Base-by-base conservation (phyloP, 53 echinoderm and acorn worm species). In the Holothuria leucospilota region DNA sequence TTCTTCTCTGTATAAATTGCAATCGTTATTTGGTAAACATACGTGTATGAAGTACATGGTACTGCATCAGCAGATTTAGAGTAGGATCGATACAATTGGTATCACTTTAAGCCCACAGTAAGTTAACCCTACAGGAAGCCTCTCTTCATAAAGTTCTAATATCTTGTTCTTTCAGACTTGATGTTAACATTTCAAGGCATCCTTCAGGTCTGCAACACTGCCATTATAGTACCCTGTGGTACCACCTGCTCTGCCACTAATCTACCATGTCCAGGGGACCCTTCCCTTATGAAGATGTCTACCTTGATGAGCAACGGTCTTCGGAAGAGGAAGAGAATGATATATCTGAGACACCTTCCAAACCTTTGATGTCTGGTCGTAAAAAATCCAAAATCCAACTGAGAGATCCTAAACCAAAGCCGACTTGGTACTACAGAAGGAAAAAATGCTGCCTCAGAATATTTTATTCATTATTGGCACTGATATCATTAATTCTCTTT, bases 351-450 rank as follows among this genome's bases (percentile, higher is more conserved):
- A 62, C 68, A 59, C 70, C 90, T 20, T 78, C 85, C 68, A 90
- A 90, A 84, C 94, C 96, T 28, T 89, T 96, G 38, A 96, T 96
- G 94, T 96, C 96, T 8, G 80, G 83, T 84, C 61, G 82, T 12
- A 88, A 78, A 61, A 88, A 84, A 18, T 42, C 61, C 53, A 91
- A 85, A 16, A 84, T 92, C 25, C 88, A 88, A 21, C 69, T 91
- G 29, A 87, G 90, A 21, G 87, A 87, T 16, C 91, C 93, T 18
- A 84, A 71, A 10, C 34, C 86, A 2, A 86, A 85, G 24, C 62
- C 88, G 8, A 86, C 85, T 13, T 88, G 82, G 27, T 87, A 95
- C 87, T 89, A 81, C 52, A 75, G 82, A 68, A 82, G 82, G 66
- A 93, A 96, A 73, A 89, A 89, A 67, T 91, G 89, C 24, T 85